A percentile compares a stretch with the other conserved stretches of the same genome.
Conservation (phyloP, 2,888 invertebrate species). For the Ctena decussata region DNA sequence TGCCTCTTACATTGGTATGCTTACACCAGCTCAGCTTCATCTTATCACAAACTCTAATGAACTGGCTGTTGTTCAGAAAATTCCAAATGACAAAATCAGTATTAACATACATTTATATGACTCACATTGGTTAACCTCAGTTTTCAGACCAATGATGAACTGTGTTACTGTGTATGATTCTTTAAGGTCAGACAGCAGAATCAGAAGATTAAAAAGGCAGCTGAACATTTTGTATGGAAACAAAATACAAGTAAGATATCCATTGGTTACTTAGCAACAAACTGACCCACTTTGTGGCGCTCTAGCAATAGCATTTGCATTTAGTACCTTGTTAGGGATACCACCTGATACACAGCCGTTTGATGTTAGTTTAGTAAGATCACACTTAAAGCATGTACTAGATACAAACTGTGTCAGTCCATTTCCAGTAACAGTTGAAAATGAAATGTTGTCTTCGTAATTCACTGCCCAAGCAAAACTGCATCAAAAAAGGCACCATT, state of each 20-base stretch:
- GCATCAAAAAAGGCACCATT: too few relatives aligned
- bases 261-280: slow-evolving; percentile 12
- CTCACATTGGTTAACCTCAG: slow-evolving; percentile 26
- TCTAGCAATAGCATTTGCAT: slow-evolving; percentile 21
- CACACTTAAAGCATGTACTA: too few relatives aligned
- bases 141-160: neutral
- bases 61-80: neutral
- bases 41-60: neutral
- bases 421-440: too few relatives aligned
- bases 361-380: neutral
- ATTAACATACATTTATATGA: slow-evolving; percentile 10
- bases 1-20: neutral
- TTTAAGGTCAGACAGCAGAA: neutral
- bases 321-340: neutral
- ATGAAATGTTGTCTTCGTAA: too few relatives aligned
- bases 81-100: neutral
- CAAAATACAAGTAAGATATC: neutral
- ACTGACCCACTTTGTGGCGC: slow-evolving; percentile 5
- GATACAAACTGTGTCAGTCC: too few relatives aligned
- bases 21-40: slow-evolving; percentile 17
- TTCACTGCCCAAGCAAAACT: too few relatives aligned
- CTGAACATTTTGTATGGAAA: slow-evolving; percentile 16
- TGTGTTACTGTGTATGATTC: slow-evolving; percentile 16
- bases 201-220: neutral
- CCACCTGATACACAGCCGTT: neutral